These are phyloP conservation scores for Aricia agestis DNA, from an alignment of 1,140 invertebrate species.

Conservation along the genomic window DNA sequence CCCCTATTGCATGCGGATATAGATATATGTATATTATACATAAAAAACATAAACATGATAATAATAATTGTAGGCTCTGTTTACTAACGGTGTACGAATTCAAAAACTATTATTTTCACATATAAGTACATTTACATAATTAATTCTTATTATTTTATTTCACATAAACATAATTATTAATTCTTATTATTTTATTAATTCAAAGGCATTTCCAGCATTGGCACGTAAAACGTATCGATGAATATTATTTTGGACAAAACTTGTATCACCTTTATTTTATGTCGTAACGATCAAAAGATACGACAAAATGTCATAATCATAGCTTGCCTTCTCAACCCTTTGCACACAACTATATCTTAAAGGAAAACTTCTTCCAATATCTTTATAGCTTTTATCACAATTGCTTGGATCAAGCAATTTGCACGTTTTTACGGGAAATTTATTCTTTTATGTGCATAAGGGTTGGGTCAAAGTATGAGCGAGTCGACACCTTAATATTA, in stretches of 20 bases:
- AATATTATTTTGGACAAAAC: neutral
- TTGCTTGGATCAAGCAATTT: constrained; percentile 8
- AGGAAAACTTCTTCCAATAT: neutral
- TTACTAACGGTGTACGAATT: too few species aligned
- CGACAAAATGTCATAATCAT: neutral
- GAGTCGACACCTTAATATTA: neutral
- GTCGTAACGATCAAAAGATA: neutral
- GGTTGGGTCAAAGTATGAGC: neutral
- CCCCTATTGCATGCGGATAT: too few species aligned
- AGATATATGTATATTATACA: too few species aligned
- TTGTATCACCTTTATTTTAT: neutral
- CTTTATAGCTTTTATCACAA: constrained; percentile 4
- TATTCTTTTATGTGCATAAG: constrained; percentile 8
- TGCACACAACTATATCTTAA: neutral
- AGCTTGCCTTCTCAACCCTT: neutral
- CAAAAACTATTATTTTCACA: too few species aligned
- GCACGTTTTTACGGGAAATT: constrained; percentile 8
- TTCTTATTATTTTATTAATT: too few species aligned
- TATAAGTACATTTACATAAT: too few species aligned
- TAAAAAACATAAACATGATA: too few species aligned
- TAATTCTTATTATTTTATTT: too few species aligned
- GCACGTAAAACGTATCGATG: too few species aligned
- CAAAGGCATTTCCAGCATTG: too few species aligned
- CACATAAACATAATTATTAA: too few species aligned
- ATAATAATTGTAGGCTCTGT: too few species aligned